Base-by-base conservation (phyloP, 23 tunicate genomes). In the Styela plicata region DNA sequence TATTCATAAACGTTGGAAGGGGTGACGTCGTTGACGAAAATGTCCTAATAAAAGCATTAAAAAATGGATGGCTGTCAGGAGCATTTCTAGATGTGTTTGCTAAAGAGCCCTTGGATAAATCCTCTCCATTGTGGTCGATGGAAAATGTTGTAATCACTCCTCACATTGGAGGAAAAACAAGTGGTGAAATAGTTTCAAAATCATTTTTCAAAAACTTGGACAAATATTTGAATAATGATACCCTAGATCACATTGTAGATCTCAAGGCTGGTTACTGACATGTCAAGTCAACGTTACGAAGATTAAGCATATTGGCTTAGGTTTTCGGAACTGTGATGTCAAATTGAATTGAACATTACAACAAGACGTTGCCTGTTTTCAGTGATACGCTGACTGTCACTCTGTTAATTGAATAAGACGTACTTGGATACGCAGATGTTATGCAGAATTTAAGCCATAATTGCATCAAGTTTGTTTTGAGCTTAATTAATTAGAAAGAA, bases 1-100 rank as follows among this genome's bases (percentile, higher is more conserved):
- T 64, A 27, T 85, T 85, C 69, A 85, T 85, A 24, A 85, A 85
- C 1, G 36, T 85, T 29, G 89, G 89, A 3, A 35, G 89, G 18
- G 89, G 89, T 20, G 69, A 73, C 36, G 36, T 85, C 2, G 82
- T 85, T 52, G 79, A 85, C 52, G 89, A 85, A 44, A 2, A 36
- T 18, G 30, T 36, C 24, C 27, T 85, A 18, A 52, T 85, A 17
- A 34, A 68, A 22, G 89, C 89, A 28, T 16, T 85, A 3, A 35
- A 68, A 1, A 31, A 69, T 17, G 79, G 79, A 2, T 85, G 89
- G 89, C 34, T 85, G 3, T 31, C 37, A 13, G 29, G 24, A 29
- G 84, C 84, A 10, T 53, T 80, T 26, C 34, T 85, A 33, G 89
- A 85, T 30, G 89, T 85, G 23, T 80, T 85, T 80, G 25, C 25